These are phyloP conservation scores for Suncus etruscus DNA, from an alignment of 2,113 vertebrate genomes.

Conservation along the genomic window DNA sequence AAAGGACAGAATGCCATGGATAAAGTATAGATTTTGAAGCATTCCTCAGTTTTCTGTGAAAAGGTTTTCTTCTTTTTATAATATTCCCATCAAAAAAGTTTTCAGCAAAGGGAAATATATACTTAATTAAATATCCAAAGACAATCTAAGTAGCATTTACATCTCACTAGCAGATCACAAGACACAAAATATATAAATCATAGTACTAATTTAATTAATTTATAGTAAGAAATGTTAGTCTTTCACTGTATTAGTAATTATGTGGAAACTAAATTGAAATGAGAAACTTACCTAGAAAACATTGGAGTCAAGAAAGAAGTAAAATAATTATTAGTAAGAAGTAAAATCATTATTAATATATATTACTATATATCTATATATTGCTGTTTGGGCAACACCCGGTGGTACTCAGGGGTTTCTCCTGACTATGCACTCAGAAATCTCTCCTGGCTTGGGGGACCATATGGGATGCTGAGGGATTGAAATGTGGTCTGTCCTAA, in stretches of 20 bases:
- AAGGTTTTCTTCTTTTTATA: conserved; percentile 8
- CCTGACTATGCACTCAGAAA: too few species aligned
- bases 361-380: too few species aligned
- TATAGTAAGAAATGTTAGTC: not conserved
- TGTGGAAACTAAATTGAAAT: not conserved
- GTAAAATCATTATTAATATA: too few species aligned
- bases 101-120: not conserved
- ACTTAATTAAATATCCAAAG: conserved; percentile 5
- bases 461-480: too few species aligned
- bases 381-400: too few species aligned
- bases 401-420: too few species aligned
- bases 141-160: not conserved
- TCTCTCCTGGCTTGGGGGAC: too few species aligned
- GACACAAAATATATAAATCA: not conserved
- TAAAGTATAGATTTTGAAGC: not conserved
- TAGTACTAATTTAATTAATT: not conserved
- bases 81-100: not conserved
- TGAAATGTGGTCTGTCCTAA: too few species aligned
- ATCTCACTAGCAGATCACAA: conserved; percentile 1
- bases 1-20: not conserved
- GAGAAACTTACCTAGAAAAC: too few species aligned
- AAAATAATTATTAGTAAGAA: too few species aligned
- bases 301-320: too few species aligned
- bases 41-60: conserved; percentile 4
- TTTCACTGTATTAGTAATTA: not conserved